Percentiles rank a stretch among this genome's conserved stretches.
phyloP scores from a whole-genome alignment of 2,888 invertebrate genomes.

The Orthosia gracilis region DNA sequence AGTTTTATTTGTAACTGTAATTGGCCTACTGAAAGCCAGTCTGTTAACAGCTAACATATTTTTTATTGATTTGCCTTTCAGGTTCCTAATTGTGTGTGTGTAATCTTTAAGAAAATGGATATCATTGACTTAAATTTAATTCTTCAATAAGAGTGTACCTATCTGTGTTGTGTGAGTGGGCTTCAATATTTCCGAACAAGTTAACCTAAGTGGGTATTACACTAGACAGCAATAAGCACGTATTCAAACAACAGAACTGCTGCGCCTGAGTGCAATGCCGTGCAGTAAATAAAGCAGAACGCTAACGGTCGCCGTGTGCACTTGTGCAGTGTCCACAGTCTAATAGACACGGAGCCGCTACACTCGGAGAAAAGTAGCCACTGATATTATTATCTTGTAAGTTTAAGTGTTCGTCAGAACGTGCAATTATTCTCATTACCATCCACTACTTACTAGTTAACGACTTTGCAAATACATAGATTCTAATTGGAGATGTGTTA shows the following conservation, averaged over 20 bases:
- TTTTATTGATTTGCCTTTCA: no score
- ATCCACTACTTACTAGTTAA: neutral
- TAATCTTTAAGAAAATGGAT: no score
- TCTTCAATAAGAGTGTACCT: no score
- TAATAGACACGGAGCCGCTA: slow-evolving; percentile 75
- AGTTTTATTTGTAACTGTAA: no score
- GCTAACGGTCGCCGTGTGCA: slow-evolving; percentile 82
- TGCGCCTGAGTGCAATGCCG: slow-evolving; percentile 47
- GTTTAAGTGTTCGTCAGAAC: slow-evolving; percentile 5
- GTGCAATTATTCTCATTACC: slow-evolving; percentile 19
- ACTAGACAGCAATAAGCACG: neutral
- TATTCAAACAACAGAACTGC: slow-evolving; percentile 13
- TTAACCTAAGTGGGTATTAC: no score
- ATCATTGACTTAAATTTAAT: no score
- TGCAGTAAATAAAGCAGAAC: slow-evolving; percentile 83
- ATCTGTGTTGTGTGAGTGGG: no score
- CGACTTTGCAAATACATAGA: slow-evolving; percentile 2
- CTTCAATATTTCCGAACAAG: no score
- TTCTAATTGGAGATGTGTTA: slow-evolving; percentile 3
- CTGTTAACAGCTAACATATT: no score
- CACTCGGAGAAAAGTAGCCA: slow-evolving; percentile 72
- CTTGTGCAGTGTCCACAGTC: slow-evolving; percentile 74
- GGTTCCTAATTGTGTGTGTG: no score
- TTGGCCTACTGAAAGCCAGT: no score
- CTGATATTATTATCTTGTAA: slow-evolving; percentile 50